Percentiles rank a stretch among this genome's conserved stretches.
Evolutionary conservation across 2,113 vertebrate species (phyloP).

Genomic region (Corythornis madagascariensis): DNA sequence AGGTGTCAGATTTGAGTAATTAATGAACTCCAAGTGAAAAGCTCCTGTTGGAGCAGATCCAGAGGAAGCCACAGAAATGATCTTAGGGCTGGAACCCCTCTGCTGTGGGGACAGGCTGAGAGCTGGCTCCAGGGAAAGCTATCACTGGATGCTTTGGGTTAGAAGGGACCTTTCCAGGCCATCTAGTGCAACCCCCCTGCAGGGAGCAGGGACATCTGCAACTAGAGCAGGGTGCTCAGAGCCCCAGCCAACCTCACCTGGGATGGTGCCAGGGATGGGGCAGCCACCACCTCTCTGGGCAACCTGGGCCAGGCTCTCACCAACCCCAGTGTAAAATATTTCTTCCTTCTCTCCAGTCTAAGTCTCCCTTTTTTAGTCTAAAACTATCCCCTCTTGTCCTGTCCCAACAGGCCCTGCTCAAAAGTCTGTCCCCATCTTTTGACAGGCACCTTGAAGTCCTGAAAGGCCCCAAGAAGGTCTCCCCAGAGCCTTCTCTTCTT

Average conservation of each 20-base stretch:
- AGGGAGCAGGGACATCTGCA: too few species aligned
- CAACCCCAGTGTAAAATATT: neutral
- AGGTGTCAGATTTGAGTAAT: neutral
- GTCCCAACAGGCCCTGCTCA: neutral
- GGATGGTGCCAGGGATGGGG: neutral
- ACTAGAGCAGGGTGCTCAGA: neutral
- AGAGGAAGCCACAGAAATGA: neutral
- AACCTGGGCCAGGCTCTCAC: neutral
- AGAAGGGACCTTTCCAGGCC: too few species aligned
- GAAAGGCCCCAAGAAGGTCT: neutral
- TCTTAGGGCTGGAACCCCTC: too few species aligned
- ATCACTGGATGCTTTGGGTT: too few species aligned
- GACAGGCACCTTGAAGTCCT: neutral
- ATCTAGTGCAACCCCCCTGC: too few species aligned
- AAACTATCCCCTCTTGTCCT: neutral
- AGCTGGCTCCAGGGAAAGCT: neutral
- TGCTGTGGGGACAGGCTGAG: too few species aligned
- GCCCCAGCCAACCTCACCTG: neutral
- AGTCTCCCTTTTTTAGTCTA: neutral
- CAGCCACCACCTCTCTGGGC: neutral
- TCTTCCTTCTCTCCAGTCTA: neutral
- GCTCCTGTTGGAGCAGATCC: neutral
- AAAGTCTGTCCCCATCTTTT: neutral
- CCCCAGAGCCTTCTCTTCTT: neutral
- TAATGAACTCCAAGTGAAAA: neutral